Conservation (phyloP, 2,113 vertebrate genomes). For the Trogon melanurus region DNA sequence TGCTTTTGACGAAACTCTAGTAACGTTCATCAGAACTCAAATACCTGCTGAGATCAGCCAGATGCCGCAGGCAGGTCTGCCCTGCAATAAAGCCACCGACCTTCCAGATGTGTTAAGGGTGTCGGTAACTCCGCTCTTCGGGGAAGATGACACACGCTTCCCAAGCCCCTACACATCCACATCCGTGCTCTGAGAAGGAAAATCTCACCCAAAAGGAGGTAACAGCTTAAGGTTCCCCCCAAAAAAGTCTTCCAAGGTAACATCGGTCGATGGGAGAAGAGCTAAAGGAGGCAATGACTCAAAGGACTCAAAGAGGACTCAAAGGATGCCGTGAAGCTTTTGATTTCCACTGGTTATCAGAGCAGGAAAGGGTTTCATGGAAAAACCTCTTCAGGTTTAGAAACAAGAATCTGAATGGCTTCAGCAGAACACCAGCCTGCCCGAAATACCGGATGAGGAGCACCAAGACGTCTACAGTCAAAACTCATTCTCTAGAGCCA, state of each 20-base stretch:
- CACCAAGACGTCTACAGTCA: neutral
- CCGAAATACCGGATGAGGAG: neutral
- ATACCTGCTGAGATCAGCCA: neutral
- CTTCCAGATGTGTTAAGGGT: neutral
- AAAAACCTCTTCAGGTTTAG: neutral
- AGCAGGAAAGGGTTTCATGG: neutral
- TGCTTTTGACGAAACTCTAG: neutral
- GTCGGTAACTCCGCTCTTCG: fast-evolving
- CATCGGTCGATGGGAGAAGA: neutral
- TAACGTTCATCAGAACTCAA: neutral
- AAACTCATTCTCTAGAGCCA: neutral
- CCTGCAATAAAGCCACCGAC: neutral
- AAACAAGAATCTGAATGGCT: neutral
- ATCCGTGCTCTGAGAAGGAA: neutral
- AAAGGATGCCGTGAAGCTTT: neutral
- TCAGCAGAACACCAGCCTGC: neutral
- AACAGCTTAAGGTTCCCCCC: fast-evolving
- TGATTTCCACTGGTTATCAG: neutral
- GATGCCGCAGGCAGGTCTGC: neutral
- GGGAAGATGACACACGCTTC: neutral
- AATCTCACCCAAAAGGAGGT: neutral
- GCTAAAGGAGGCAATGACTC: neutral
- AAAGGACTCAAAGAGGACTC: neutral
- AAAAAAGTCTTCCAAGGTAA: neutral
- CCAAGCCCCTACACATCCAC: neutral